phyloP scores from a whole-genome alignment of 2,797 vertebrate species.

The Leptoclinus maculatus region DNA sequence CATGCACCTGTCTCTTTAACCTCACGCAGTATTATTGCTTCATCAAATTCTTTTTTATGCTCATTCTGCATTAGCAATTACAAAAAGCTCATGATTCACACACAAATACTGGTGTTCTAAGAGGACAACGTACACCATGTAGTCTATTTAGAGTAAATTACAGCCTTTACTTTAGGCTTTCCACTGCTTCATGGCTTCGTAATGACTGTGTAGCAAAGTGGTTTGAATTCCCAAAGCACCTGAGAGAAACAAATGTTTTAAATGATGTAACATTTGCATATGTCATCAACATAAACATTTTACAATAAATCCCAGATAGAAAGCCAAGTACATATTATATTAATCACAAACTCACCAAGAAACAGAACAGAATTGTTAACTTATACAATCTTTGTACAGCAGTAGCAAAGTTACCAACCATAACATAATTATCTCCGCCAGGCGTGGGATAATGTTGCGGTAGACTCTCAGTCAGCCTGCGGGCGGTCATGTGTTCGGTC shows the following conservation, averaged over 20 bases:
- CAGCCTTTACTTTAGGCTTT: slow-evolving; percentile 4
- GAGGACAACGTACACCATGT: background rate
- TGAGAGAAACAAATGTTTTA: background rate
- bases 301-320: background rate
- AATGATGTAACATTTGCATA: background rate
- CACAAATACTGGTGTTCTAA: background rate
- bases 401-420: background rate
- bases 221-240: slow-evolving; percentile 4
- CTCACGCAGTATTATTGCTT: background rate
- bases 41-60: fast-evolving
- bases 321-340: background rate
- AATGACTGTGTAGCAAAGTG: slow-evolving; percentile 6
- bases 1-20: background rate
- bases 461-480: background rate
- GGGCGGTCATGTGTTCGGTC: background rate
- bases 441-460: background rate
- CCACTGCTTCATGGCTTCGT: background rate
- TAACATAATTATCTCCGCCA: background rate
- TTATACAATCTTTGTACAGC: background rate
- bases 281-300: background rate
- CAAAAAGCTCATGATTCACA: background rate
- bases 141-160: slow-evolving; percentile 1
- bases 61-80: slow-evolving; percentile 1
- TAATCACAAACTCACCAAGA: background rate
- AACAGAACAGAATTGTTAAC: background rate